These are phyloP conservation scores for Choloepus didactylus DNA, from an alignment of 2,797 vertebrate genomes.

Conservation along the genomic window DNA sequence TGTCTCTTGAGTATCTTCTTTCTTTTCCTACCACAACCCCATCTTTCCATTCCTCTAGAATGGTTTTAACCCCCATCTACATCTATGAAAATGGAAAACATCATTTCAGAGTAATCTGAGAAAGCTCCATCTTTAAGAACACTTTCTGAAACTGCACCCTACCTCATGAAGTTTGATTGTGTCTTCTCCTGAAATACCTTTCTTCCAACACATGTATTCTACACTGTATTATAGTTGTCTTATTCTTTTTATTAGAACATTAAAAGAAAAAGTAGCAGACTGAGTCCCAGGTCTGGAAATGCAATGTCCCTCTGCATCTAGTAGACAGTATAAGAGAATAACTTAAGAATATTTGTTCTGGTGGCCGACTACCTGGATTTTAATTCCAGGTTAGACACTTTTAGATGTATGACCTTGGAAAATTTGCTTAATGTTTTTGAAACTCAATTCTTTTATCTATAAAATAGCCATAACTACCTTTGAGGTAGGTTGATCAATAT, in stretches of 20 bases:
- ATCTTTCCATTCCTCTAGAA: background rate
- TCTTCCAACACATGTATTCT: background rate
- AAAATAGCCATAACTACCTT: background rate
- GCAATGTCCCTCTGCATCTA: background rate
- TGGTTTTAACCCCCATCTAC: background rate
- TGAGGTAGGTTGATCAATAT: background rate
- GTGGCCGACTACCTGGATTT: background rate
- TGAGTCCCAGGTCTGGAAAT: background rate
- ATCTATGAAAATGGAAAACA: background rate
- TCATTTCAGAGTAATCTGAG: slow-evolving; percentile 4
- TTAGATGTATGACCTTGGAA: background rate
- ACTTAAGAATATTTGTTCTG: background rate
- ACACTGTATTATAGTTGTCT: background rate
- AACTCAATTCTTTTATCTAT: background rate
- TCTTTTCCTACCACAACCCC: background rate
- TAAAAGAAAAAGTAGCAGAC: background rate
- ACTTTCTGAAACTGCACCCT: slow-evolving; percentile 24
- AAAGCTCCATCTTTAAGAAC: background rate
- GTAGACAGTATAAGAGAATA: background rate
- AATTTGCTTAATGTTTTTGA: background rate
- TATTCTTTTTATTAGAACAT: background rate
- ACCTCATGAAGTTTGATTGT: background rate
- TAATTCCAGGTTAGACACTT: background rate
- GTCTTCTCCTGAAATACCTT: slow-evolving; percentile 21
- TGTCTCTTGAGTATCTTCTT: slow-evolving; percentile 35